Percentiles rank a stretch among this genome's conserved stretches.
Evolutionary conservation across 2,888 invertebrate genomes (phyloP).

Genomic region (Heliconius ismenius): DNA sequence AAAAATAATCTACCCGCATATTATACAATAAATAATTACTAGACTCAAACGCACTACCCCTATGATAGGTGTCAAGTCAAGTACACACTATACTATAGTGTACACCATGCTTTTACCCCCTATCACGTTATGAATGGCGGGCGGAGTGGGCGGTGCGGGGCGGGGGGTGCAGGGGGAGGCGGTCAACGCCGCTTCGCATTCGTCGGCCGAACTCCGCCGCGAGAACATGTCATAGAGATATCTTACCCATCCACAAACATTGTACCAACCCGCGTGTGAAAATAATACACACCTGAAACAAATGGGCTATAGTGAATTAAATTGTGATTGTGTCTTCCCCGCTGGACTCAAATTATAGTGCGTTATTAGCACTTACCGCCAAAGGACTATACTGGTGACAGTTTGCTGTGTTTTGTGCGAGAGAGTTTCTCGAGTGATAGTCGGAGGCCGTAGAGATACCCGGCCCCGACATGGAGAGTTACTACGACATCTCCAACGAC

Average conservation of each 20-base stretch:
- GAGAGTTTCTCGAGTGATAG: constrained; percentile 60
- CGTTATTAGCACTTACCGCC: constrained; percentile 50
- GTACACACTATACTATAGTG: constrained; percentile 25
- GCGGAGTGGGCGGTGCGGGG: constrained; percentile 49
- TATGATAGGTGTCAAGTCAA: constrained; percentile 32
- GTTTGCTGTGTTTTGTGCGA: constrained; percentile 67
- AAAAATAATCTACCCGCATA: constrained; percentile 20
- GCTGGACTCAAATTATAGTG: constrained; percentile 59
- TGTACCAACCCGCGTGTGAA: constrained; percentile 62
- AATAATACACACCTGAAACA: constrained; percentile 68
- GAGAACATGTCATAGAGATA: constrained; percentile 49
- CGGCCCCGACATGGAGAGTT: constrained; percentile 85
- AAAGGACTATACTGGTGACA: constrained; percentile 68
- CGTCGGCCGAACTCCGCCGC: constrained; percentile 68
- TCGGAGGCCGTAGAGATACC: constrained; percentile 67
- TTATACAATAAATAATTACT: not conserved
- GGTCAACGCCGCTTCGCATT: constrained; percentile 59
- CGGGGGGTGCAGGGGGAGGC: constrained; percentile 48
- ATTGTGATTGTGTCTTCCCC: constrained; percentile 67
- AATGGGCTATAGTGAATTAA: constrained; percentile 77
- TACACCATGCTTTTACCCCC: constrained; percentile 65
- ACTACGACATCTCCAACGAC: constrained; percentile 88
- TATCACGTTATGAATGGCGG: constrained; percentile 74
- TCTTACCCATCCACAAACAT: constrained; percentile 47
- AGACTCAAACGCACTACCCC: constrained; percentile 54